Evolutionary conservation across 2,797 vertebrate species (phyloP).

Genomic region (Bufotes viridis): DNA sequence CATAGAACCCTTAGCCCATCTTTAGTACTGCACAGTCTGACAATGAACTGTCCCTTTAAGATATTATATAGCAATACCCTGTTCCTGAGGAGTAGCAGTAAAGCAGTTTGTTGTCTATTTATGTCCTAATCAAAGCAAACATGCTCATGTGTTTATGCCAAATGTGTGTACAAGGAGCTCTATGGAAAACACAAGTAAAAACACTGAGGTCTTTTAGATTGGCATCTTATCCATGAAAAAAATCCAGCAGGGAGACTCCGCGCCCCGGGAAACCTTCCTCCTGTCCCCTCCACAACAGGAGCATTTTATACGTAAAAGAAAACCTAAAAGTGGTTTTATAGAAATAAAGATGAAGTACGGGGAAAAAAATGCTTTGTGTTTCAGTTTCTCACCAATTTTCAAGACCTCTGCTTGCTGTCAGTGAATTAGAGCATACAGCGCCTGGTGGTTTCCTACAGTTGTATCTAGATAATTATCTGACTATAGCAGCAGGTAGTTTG

Average conservation of each 20-base stretch:
- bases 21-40: not conserved
- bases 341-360: not conserved
- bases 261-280: not conserved
- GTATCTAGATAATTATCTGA: not conserved
- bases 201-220: constrained; percentile 14
- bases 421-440: not conserved
- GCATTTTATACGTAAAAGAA: not conserved
- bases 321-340: not conserved
- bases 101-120: not conserved
- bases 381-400: not conserved
- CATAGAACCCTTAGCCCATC: not conserved
- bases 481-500: not conserved
- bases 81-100: not conserved
- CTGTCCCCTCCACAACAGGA: not conserved
- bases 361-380: not conserved
- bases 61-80: not conserved
- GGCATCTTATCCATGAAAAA: not conserved
- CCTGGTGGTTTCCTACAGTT: not conserved
- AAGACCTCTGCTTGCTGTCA: not conserved
- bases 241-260: not conserved
- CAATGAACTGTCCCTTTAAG: not conserved
- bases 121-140: not conserved
- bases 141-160: constrained; percentile 4
- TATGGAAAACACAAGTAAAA: not conserved
- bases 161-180: constrained; percentile 9